phyloP scores from a whole-genome alignment of 2,113 vertebrate genomes.

The Tautogolabrus adspersus region DNA sequence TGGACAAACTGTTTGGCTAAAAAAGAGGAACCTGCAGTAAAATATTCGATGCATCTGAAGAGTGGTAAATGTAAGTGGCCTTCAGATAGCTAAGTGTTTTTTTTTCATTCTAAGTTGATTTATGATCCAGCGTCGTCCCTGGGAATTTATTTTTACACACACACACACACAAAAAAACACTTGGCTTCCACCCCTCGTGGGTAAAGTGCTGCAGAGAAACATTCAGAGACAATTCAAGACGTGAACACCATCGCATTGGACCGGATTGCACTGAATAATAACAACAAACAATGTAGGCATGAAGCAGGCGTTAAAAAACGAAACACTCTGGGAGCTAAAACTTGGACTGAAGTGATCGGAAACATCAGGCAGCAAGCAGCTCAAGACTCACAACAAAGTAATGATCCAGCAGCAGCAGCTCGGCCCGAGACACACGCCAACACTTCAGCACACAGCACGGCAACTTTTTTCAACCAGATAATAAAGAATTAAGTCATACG shows the following conservation, averaged over 20 bases:
- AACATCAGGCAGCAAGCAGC: not conserved
- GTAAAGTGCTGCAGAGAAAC: constrained; percentile 72
- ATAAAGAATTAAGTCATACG: too few species aligned
- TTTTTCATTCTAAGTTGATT: not conserved
- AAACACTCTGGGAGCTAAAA: not conserved
- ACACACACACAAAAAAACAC: constrained; percentile 5
- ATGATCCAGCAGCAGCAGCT: not conserved
- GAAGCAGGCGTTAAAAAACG: not conserved
- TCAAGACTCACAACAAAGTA: constrained; percentile 11
- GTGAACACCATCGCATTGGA: constrained; percentile 12
- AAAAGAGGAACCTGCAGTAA: not conserved
- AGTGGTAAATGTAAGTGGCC: not conserved
- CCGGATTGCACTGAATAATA: constrained; percentile 54
- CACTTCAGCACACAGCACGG: constrained; percentile 19
- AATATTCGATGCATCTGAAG: constrained; percentile 1
- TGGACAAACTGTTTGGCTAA: not conserved
- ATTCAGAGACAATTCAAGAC: constrained; percentile 32
- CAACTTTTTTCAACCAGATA: too few species aligned
- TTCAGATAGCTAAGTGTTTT: not conserved
- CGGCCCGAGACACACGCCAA: not conserved
- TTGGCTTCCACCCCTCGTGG: constrained; percentile 6
- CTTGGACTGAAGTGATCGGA: constrained; percentile 23
- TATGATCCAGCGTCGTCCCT: not conserved
- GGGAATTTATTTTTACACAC: constrained; percentile 4
- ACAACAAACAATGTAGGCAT: constrained; percentile 17